Evolutionary conservation across 2,888 invertebrate genomes (phyloP).

Genomic region (Melinaea marsaeus): DNA sequence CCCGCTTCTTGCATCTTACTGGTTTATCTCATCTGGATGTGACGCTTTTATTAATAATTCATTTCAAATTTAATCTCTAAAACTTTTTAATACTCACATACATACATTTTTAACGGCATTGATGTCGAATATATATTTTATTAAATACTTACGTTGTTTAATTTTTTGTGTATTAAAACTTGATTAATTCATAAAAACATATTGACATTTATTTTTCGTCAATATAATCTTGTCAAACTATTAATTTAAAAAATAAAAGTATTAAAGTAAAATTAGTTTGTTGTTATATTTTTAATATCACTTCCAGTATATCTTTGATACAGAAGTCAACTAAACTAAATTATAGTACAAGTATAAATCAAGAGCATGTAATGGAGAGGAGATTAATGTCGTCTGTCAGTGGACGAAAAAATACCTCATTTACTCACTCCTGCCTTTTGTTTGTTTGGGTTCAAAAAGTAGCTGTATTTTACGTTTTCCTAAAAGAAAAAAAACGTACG

Average conservation of each 20-base stretch:
- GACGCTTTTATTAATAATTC: not conserved
- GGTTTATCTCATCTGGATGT: constrained; percentile 14
- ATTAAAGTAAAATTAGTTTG: not conserved
- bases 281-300: constrained; percentile 1
- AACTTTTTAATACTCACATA: too few species aligned
- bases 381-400: constrained; percentile 27
- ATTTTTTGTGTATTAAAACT: too few species aligned
- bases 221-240: not conserved
- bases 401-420: constrained; percentile 16
- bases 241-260: not conserved
- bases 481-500: not conserved
- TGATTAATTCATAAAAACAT: too few species aligned
- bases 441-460: not conserved
- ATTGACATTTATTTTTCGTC: too few species aligned
- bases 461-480: not conserved
- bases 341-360: constrained; percentile 27
- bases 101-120: too few species aligned
- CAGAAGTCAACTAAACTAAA: constrained; percentile 27
- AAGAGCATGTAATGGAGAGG: constrained; percentile 23
- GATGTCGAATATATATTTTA: too few species aligned
- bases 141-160: too few species aligned
- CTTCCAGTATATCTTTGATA: constrained; percentile 16
- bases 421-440: constrained; percentile 10
- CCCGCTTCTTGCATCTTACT: constrained; percentile 23
- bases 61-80: too few species aligned